Evolutionary conservation across 2,888 invertebrate species (phyloP), one percentile per base, ranked within the genome.

Genomic region (Eucera pruinosa): DNA sequence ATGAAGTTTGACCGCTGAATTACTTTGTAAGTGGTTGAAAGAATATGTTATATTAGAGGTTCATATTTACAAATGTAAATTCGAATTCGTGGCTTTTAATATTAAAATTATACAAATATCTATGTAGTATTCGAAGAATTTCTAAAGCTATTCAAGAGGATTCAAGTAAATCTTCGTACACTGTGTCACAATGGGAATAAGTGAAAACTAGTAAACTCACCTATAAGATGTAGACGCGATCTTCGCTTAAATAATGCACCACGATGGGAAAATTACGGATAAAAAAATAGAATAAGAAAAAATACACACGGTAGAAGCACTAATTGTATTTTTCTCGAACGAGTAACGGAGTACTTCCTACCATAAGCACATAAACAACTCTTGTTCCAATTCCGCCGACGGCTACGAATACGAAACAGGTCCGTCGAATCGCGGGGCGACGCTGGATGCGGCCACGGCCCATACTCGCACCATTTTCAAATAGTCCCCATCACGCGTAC

Each of bases 401-500:
- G 65, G 83, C 82, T 84, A 87, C 84, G 85, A 86, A 81, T 77
- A 82, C 81, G 86, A 88, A 86, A 86, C 87, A 86, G 86, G 86
- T 88, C 86, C 85, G 87, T 85, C 81, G 87, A 82, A 86, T 84
- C 83, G 87, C 84, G 86, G 84, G 81, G 80, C 83, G 86, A 89
- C 88, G 90, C 89, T 81, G 81, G 68, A 80, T 65, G 60, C 83
- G 81, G 74, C 86, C 87, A 81, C 85, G 75, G 82, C 84, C 82
- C 87, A 83, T 75, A 73, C 76, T 57, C 80, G 81, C 84, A 85
- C 81, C 83, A 86, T 87, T 85, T 88, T 82, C 85, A 89, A 89
- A 86, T 86, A 89, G 89, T 89, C 81, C 89, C 85, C 45, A n/a
- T 25, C 25, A 41, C 58, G 36, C 39, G 0, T n/a, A 7, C 15